These are phyloP conservation scores for Caracal caracal DNA, from an alignment of 2,113 vertebrate species.

Conservation along the genomic window DNA sequence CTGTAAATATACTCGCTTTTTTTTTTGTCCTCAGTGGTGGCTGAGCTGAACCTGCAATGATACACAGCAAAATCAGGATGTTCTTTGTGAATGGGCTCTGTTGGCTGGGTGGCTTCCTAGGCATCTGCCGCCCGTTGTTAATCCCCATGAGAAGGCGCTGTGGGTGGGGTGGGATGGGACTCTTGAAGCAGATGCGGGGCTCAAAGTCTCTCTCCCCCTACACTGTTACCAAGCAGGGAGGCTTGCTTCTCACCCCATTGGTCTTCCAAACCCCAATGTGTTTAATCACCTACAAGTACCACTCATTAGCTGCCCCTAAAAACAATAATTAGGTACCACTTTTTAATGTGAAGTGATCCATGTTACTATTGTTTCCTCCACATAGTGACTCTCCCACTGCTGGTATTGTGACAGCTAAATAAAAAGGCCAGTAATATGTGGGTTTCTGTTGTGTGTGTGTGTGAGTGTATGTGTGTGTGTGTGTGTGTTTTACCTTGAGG, in stretches of 20 bases:
- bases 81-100: slow-evolving; percentile 38
- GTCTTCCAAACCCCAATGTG: slow-evolving; percentile 66
- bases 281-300: slow-evolving; percentile 71
- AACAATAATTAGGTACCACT: slow-evolving; percentile 80
- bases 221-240: neutral
- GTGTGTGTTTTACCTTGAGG: slow-evolving; percentile 61
- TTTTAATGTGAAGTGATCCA: slow-evolving; percentile 76
- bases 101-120: slow-evolving; percentile 48
- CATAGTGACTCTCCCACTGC: slow-evolving; percentile 66
- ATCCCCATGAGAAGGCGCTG: neutral
- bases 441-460: slow-evolving; percentile 63
- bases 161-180: slow-evolving; percentile 49
- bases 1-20: neutral
- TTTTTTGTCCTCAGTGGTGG: slow-evolving; percentile 33
- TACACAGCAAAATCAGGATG: neutral
- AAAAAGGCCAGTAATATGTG: slow-evolving; percentile 73
- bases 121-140: slow-evolving; percentile 47
- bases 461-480: no score
- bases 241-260: slow-evolving; percentile 35
- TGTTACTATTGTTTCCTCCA: slow-evolving; percentile 62
- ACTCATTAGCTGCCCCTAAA: slow-evolving; percentile 75
- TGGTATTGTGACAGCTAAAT: slow-evolving; percentile 71
- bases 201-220: neutral
- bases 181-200: neutral
- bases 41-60: neutral